phyloP scores from a whole-genome alignment of 2,113 vertebrate species.

The Rhinolophus sinicus region DNA sequence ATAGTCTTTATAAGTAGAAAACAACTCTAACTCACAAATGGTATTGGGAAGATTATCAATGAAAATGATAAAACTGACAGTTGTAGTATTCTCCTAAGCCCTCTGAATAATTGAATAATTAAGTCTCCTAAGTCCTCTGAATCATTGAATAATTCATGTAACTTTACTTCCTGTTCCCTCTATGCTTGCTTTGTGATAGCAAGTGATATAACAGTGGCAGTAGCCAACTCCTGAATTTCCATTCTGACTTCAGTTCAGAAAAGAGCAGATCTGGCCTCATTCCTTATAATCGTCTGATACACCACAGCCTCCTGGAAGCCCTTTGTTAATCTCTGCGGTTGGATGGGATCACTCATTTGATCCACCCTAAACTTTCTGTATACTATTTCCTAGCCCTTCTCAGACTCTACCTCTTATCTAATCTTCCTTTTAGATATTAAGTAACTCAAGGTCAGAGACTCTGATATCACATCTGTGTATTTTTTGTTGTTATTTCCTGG shows the following conservation, averaged over 20 bases:
- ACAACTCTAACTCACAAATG: not conserved
- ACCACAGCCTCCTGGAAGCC: not conserved
- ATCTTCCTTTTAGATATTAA: not conserved
- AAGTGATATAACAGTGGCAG: not conserved
- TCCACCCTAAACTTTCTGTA: not conserved
- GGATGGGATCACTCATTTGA: not conserved
- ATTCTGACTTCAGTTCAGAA: not conserved
- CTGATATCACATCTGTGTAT: not conserved
- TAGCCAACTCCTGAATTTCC: not conserved
- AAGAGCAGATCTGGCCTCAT: not conserved
- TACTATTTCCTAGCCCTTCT: not conserved
- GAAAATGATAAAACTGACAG: not conserved
- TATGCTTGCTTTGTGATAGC: not conserved
- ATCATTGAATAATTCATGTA: slow-evolving; percentile 22
- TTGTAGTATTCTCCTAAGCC: not conserved
- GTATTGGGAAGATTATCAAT: not conserved
- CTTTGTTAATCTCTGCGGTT: not conserved
- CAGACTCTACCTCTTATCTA: not conserved
- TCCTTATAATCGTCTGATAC: not conserved
- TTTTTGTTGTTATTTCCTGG: not conserved
- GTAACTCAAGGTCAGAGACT: not conserved
- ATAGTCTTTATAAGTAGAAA: not conserved
- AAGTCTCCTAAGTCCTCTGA: no score
- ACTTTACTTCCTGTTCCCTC: not conserved
- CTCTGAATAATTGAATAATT: not conserved